A percentile compares a stretch with the other conserved stretches of the same genome.
Evolutionary conservation across 2,113 vertebrate genomes (phyloP).

Genomic region (Clarias batrachus): DNA sequence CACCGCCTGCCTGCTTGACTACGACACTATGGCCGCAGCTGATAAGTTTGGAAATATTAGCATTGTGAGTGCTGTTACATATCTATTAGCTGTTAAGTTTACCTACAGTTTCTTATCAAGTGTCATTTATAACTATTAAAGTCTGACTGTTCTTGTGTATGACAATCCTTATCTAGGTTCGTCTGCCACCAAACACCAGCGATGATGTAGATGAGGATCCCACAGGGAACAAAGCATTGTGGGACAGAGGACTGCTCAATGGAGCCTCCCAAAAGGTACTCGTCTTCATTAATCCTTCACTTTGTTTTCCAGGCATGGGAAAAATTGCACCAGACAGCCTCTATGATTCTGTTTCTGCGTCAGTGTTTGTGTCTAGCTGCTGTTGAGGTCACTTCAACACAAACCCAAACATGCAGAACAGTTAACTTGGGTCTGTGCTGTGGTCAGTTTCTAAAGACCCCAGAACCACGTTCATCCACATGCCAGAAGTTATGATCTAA

Average conservation of each 20-base stretch:
- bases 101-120: not conserved
- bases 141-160: not conserved
- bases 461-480: conserved; percentile 33
- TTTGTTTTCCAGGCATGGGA: not conserved
- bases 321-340: not conserved
- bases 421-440: conserved; percentile 13
- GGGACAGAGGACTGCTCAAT: conserved; percentile 96
- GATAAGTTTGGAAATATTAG: conserved; percentile 99
- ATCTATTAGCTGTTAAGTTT: not conserved
- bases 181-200: conserved; percentile 92
- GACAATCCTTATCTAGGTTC: conserved; percentile 73
- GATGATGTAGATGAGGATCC: conserved; percentile 98
- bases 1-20: conserved; percentile 91
- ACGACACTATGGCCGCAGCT: conserved; percentile 93
- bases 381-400: conserved; percentile 36
- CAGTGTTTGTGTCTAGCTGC: conserved; percentile 40
- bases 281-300: not conserved
- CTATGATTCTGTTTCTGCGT: conserved; percentile 31
- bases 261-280: conserved; percentile 97
- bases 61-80: conserved; percentile 70
- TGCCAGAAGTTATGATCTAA: conserved; percentile 39
- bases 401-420: conserved; percentile 25
- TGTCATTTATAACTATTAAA: not conserved
- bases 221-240: conserved; percentile 96
- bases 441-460: conserved; percentile 41